phyloP scores from a whole-genome alignment of 2,113 vertebrate species.

The Lagenorhynchus albirostris region DNA sequence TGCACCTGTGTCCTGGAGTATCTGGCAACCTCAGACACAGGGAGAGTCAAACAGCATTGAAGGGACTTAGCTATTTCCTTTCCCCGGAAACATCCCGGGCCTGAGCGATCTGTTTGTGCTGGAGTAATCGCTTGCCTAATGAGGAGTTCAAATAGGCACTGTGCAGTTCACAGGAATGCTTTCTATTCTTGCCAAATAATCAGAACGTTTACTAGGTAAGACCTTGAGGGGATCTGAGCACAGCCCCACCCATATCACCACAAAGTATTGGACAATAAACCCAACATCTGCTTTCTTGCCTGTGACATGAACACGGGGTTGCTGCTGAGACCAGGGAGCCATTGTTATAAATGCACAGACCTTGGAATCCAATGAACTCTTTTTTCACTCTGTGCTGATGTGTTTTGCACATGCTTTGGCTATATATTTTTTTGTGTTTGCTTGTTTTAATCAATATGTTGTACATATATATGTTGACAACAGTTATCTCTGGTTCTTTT shows the following conservation, averaged over 20 bases:
- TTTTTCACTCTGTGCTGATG: not conserved
- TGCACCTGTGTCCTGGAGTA: slow-evolving; percentile 65
- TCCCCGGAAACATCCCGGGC: slow-evolving; percentile 48
- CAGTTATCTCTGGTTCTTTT: not conserved
- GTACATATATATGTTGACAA: not conserved
- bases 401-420: not conserved
- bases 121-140: not conserved
- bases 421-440: not conserved
- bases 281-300: slow-evolving; percentile 67
- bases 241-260: not conserved
- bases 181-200: slow-evolving; percentile 32
- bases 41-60: not conserved
- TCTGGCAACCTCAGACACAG: slow-evolving; percentile 37
- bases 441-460: not conserved
- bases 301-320: slow-evolving; percentile 26
- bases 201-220: not conserved
- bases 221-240: not conserved
- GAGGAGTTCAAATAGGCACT: not conserved
- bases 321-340: not conserved
- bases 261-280: slow-evolving; percentile 31
- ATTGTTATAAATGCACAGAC: not conserved
- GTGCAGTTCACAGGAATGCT: not conserved
- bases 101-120: not conserved
- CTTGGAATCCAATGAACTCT: not conserved
- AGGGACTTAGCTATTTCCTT: slow-evolving; percentile 65